A percentile compares a stretch with the other conserved stretches of the same genome.
phyloP scores from a whole-genome alignment of 2,888 invertebrate species.

The Drosophila diplacantha region DNA sequence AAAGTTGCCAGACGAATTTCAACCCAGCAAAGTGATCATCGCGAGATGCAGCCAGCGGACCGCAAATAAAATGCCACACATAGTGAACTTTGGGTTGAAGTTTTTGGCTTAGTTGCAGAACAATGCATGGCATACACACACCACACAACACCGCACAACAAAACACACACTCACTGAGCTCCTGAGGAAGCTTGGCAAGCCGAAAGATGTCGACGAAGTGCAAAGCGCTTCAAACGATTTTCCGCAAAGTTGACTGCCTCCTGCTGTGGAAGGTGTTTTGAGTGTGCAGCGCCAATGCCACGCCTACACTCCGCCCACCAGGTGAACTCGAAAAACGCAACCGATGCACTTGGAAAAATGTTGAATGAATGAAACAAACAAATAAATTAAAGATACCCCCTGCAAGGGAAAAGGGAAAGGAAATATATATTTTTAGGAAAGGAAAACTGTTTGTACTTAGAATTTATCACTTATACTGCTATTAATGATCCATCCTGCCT shows the following conservation, averaged over 20 bases:
- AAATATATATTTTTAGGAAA: not conserved
- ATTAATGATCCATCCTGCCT: not conserved
- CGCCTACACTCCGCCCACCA: conserved; percentile 9
- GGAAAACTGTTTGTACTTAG: no score
- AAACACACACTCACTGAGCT: conserved; percentile 36
- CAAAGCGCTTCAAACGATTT: conserved; percentile 72
- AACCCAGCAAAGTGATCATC: conserved; percentile 19
- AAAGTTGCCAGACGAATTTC: conserved; percentile 32
- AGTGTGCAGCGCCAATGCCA: conserved; percentile 45
- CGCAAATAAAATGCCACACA: conserved; percentile 41
- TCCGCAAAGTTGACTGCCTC: conserved; percentile 71
- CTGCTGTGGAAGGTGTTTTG: conserved; percentile 68
- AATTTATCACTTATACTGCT: no score
- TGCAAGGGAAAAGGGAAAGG: no score
- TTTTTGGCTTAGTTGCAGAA: conserved; percentile 54
- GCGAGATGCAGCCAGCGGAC: conserved; percentile 19
- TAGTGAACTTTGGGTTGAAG: conserved; percentile 56
- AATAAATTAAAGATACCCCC: no score
- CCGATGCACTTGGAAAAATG: not conserved
- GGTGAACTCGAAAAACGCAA: not conserved
- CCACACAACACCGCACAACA: conserved; percentile 15
- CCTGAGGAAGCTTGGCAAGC: conserved; percentile 48
- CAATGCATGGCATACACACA: conserved; percentile 40
- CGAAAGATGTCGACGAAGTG: conserved; percentile 70
- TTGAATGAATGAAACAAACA: no score